These are phyloP conservation scores for Zoanthus gigantus DNA, from an alignment of 92 coral and sea anemone genomes.

Conservation along the genomic window DNA sequence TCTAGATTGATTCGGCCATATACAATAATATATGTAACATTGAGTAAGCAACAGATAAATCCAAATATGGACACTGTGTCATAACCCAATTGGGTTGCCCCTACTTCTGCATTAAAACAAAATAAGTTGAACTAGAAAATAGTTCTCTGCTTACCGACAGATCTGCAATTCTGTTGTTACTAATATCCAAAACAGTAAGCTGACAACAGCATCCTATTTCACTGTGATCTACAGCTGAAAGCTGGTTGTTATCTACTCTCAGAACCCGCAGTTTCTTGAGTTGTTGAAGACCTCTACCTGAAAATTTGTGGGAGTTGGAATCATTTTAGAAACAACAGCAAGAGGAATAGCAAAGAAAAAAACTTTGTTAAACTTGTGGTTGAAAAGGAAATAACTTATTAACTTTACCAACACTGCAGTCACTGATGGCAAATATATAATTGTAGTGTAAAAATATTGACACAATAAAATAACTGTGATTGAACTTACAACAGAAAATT, in stretches of 20 bases:
- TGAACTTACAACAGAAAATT: no score
- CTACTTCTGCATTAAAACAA: neutral
- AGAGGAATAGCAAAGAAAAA: no score
- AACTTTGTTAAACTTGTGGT: no score
- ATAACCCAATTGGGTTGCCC: neutral
- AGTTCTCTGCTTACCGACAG: conserved; percentile 73
- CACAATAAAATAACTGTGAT: no score
- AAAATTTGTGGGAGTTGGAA: neutral
- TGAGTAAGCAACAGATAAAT: no score
- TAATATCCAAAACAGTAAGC: conserved; percentile 80
- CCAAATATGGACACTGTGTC: no score
- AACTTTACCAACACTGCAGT: no score
- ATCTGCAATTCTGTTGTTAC: conserved; percentile 81
- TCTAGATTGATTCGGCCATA: no score
- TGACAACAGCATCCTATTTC: conserved; percentile 92
- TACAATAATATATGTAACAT: no score
- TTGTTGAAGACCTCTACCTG: conserved; percentile 83
- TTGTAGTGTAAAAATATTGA: no score
- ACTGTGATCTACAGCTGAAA: conserved; percentile 68
- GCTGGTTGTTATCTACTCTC: conserved; percentile 83
- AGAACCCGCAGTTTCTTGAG: conserved; percentile 81
- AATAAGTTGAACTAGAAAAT: neutral
- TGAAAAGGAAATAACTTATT: no score
- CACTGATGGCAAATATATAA: no score
- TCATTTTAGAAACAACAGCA: neutral